Conservation (phyloP, 1,140 invertebrate genomes). For the Caenorhabditis latens region DNA sequence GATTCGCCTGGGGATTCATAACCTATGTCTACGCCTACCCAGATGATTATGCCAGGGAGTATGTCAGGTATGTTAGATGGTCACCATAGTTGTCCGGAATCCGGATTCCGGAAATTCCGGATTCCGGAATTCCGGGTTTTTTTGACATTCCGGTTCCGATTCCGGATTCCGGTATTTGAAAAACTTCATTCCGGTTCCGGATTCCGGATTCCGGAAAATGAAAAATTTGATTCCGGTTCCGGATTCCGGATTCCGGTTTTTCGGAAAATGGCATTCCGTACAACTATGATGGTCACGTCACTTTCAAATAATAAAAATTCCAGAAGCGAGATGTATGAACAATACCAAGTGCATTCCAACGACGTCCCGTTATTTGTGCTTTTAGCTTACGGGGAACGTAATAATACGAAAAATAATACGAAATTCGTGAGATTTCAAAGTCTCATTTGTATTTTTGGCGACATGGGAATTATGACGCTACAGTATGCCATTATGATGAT, state of each 20-base stretch:
- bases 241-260: no score
- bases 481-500: conserved; percentile 15
- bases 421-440: conserved; percentile 7
- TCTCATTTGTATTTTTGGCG: conserved; percentile 1
- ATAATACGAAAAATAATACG: neutral
- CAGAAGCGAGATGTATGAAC: conserved; percentile 4
- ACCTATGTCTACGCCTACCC: conserved; percentile 20
- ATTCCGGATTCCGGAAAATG: no score
- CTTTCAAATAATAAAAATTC: no score
- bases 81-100: no score
- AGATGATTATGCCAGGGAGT: neutral
- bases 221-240: no score
- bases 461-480: neutral
- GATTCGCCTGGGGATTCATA: conserved; percentile 17
- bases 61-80: conserved; percentile 7
- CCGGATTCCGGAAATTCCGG: no score
- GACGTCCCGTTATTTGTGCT: neutral
- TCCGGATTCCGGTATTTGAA: no score
- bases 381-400: neutral
- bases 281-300: no score
- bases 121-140: no score
- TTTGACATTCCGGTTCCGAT: no score
- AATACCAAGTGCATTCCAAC: neutral
- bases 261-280: no score
- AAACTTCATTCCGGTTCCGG: no score